Evolutionary conservation across 1,140 invertebrate genomes (phyloP), one percentile per base, ranked within the genome.

Genomic region (Chymomyza costata): DNA sequence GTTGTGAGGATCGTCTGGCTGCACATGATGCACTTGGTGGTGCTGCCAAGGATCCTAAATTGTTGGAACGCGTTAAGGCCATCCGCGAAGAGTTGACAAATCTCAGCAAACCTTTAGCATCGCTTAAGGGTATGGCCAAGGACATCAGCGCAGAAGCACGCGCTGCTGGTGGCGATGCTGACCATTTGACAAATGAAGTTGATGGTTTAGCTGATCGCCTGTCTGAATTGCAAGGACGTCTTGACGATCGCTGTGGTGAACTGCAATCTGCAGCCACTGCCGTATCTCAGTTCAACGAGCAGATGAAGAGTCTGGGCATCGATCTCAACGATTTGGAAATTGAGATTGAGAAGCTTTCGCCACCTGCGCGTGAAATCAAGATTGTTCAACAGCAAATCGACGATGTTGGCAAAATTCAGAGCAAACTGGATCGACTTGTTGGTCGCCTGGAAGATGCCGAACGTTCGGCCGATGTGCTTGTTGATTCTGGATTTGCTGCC

Each of bases 191-290:
- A 55, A 92, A 93, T 54, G 93, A 95, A 65, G 92, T 95, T 0
- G 91, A 93, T 35, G 90, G 90, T 31, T 85, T 97, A 5, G 90
- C 90, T 6, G 93, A 95, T 66, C 89, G 95, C 16, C 92, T 95
- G 54, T 89, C 91, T 16, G 91, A 94, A 48, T 86, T 99, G 1
- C 90, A 92, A 71, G 88, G 89, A 0, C 91, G 93, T 82, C 82
- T 97, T 2, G 91, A 93, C 39, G 94, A 95, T 63, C 89, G 95
- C 6, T 92, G 93, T 46, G 90, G 90, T 37, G 91, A 93, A 58
- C 87, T 98, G 32, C 94, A 97, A 67, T 93, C 93, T 10, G 95
- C 95, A 0, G 93, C 95, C 1, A 92, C 93, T 8, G 95, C 93
- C 13, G 91, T 95, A 21, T 91, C 93, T 11, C 93, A 93, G 62